A percentile compares a stretch with the other conserved stretches of the same genome.
Conservation (phyloP, 2,888 invertebrate genomes). For the Ischnus inquisitorius region DNA sequence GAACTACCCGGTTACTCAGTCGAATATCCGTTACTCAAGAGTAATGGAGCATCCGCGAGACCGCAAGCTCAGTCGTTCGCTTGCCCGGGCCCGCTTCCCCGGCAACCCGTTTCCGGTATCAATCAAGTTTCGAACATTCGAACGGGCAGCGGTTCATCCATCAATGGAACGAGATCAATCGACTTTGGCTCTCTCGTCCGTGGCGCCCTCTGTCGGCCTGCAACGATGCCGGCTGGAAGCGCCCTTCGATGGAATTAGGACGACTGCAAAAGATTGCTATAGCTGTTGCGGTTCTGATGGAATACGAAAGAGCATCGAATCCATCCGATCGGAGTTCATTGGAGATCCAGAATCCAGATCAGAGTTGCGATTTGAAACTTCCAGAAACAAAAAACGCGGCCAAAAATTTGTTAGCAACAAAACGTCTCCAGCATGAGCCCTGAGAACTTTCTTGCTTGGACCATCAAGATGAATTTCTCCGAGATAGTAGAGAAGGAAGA, state of each 20-base stretch:
- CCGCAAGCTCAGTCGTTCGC: constrained; percentile 48
- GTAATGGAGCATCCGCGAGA: constrained; percentile 58
- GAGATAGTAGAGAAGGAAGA: neutral
- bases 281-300: neutral
- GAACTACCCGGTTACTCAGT: constrained; percentile 24
- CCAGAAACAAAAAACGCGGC: neutral
- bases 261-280: constrained; percentile 33
- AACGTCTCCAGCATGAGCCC: neutral
- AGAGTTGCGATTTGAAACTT: no score
- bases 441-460: neutral
- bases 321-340: neutral
- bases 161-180: constrained; percentile 55
- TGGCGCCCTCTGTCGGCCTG: constrained; percentile 7
- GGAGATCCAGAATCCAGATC: neutral
- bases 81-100: constrained; percentile 22
- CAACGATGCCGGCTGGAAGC: neutral
- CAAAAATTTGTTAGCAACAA: neutral
- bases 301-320: neutral
- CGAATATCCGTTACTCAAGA: constrained; percentile 42
- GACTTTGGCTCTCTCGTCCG: constrained; percentile 30
- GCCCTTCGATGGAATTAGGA: constrained; percentile 33
- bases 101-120: constrained; percentile 54
- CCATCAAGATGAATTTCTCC: neutral
- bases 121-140: constrained; percentile 61
- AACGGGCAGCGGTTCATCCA: constrained; percentile 55